Percentiles rank a stretch among this genome's conserved stretches.
These are phyloP conservation scores for Probosciger aterrimus DNA, from an alignment of 2,113 vertebrate species.

Conservation along the genomic window DNA sequence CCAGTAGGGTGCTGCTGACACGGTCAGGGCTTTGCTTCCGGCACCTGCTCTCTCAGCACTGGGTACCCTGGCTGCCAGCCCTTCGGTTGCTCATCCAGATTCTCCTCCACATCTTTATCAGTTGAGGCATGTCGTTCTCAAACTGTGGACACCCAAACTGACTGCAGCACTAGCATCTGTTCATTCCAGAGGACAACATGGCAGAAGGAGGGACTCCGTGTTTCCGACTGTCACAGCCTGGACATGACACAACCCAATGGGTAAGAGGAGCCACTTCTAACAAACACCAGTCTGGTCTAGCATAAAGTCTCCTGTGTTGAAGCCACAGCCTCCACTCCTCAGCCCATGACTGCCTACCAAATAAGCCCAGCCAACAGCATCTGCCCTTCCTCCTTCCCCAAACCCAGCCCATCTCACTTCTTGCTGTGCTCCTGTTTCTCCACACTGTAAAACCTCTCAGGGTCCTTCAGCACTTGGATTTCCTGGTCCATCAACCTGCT, in stretches of 20 bases:
- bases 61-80: not conserved
- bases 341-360: fast-evolving
- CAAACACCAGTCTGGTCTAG: not conserved
- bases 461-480: not conserved
- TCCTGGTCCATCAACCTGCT: not conserved
- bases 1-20: not conserved
- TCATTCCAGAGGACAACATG: not conserved
- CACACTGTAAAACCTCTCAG: not conserved
- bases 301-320: not conserved
- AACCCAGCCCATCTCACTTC: not conserved
- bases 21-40: not conserved
- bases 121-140: not conserved
- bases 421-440: not conserved
- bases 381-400: not conserved
- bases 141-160: not conserved
- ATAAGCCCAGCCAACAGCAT: not conserved
- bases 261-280: not conserved
- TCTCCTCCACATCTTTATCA: not conserved
- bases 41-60: not conserved
- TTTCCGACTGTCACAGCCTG: fast-evolving
- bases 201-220: not conserved
- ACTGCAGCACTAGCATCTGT: fast-evolving
- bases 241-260: fast-evolving
- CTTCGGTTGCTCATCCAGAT: not conserved
- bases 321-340: not conserved